Evolutionary conservation across 2,888 invertebrate species (phyloP), one percentile per base, ranked within the genome.

Genomic region (Rosalia funebris): DNA sequence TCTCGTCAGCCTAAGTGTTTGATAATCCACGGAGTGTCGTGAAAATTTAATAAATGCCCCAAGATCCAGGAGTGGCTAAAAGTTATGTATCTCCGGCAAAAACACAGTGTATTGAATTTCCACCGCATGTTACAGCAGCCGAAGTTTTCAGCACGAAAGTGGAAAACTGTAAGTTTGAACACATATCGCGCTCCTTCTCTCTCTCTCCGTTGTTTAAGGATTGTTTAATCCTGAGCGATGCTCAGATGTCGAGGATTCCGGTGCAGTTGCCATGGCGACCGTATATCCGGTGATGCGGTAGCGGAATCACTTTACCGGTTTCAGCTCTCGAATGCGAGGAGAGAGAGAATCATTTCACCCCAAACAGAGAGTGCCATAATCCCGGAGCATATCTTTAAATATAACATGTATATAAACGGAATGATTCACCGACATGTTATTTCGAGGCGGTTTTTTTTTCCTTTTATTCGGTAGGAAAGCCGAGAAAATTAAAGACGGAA

Each of bases 211-310:
- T 68, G 68, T 68, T 68, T 68, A 63, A 68, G 69, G 68, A 73
- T 73, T 72, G 76, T 74, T 74, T 75, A 74, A 76, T 75, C 74
- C 73, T 73, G 71, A 66, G 70, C 73, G 72, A 73, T 72, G 73
- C 72, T 76, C 75, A 73, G 73, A 76, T 75, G 74, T 75, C 72
- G 73, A 74, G 75, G 72, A 75, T 75, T 74, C 72, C 70, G 66
- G 70, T 75, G 75, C 71, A 75, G 78, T 78, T 73, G 71, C 77
- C 75, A 78, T 77, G 77, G 68, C 75, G 68, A 78, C 76, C 68
- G 67, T 68, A 66, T 76, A 70, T 72, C 74, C 74, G 73, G 69
- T 70, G 73, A 75, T 75, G 74, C 73, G 77, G 74, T 72, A 67
- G 71, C 72, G 68, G 73, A 75, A 74, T 76, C 75, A 76, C 76